phyloP scores from a whole-genome alignment of 2,888 invertebrate species.

The Lycaena phlaeas region DNA sequence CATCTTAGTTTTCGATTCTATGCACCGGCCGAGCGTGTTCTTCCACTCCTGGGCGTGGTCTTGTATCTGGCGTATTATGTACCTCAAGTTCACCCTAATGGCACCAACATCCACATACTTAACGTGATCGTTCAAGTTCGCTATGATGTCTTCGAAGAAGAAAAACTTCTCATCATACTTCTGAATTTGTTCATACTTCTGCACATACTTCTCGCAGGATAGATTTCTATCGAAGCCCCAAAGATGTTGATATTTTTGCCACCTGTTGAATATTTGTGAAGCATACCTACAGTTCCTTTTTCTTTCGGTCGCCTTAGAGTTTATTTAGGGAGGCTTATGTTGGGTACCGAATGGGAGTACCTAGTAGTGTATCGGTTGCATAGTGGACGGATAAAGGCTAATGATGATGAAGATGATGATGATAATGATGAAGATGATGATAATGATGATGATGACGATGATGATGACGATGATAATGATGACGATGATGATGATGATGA shows the following conservation, averaged over 20 bases:
- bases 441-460: too few relatives aligned
- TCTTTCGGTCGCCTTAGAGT: too few relatives aligned
- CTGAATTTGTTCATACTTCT: slow-evolving; percentile 62
- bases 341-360: too few relatives aligned
- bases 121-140: slow-evolving; percentile 74
- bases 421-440: too few relatives aligned
- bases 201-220: slow-evolving; percentile 84
- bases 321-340: too few relatives aligned
- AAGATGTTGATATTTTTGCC: slow-evolving; percentile 81
- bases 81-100: slow-evolving; percentile 81
- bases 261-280: slow-evolving; percentile 56
- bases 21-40: slow-evolving; percentile 77
- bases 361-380: too few relatives aligned
- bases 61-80: slow-evolving; percentile 76
- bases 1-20: slow-evolving; percentile 77
- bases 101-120: slow-evolving; percentile 77
- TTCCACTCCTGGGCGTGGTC: slow-evolving; percentile 88
- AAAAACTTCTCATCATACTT: slow-evolving; percentile 89
- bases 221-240: slow-evolving; percentile 84
- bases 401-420: too few relatives aligned
- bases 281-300: too few relatives aligned
- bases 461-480: too few relatives aligned
- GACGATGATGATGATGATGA: too few relatives aligned
- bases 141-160: slow-evolving; percentile 84
- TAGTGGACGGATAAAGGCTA: too few relatives aligned